These are phyloP conservation scores for Enteromius viviparus DNA, from an alignment of 2,797 vertebrate species.

Conservation along the genomic window DNA sequence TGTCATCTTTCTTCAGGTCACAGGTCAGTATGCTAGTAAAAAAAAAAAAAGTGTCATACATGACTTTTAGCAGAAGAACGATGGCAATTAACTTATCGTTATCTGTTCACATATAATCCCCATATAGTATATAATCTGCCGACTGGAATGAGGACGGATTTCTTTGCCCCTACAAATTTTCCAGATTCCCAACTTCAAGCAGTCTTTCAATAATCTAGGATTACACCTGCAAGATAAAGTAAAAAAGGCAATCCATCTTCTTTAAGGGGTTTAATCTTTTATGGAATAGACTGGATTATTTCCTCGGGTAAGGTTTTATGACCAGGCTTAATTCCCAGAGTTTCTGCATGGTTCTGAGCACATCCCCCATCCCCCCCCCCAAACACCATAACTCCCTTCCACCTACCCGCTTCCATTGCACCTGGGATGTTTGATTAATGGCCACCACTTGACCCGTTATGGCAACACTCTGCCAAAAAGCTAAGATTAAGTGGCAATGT, in stretches of 20 bases:
- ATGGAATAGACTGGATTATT: slow-evolving; percentile 84
- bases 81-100: background rate
- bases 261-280: slow-evolving; percentile 82
- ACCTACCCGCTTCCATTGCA: slow-evolving; percentile 61
- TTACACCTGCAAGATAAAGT: slow-evolving; percentile 74
- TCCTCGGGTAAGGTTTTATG: slow-evolving; percentile 80
- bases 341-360: slow-evolving; percentile 60
- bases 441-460: slow-evolving; percentile 86
- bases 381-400: slow-evolving; percentile 41
- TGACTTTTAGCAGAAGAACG: background rate
- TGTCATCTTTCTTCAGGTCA: too few species aligned
- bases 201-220: slow-evolving; percentile 77
- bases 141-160: slow-evolving; percentile 51
- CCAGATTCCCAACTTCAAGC: slow-evolving; percentile 71
- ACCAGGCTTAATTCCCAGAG: slow-evolving; percentile 72
- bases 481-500: slow-evolving; percentile 84
- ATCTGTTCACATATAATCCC: background rate
- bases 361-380: too few species aligned
- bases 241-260: slow-evolving; percentile 80
- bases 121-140: background rate
- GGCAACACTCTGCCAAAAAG: slow-evolving; percentile 85
- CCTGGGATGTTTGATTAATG: slow-evolving; percentile 82
- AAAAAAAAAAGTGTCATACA: too few species aligned
- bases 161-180: slow-evolving; percentile 72
- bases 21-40: too few species aligned